A percentile compares a stretch with the other conserved stretches of the same genome.
phyloP scores from a whole-genome alignment of 2,113 vertebrate genomes.

The Bufo gargarizans region DNA sequence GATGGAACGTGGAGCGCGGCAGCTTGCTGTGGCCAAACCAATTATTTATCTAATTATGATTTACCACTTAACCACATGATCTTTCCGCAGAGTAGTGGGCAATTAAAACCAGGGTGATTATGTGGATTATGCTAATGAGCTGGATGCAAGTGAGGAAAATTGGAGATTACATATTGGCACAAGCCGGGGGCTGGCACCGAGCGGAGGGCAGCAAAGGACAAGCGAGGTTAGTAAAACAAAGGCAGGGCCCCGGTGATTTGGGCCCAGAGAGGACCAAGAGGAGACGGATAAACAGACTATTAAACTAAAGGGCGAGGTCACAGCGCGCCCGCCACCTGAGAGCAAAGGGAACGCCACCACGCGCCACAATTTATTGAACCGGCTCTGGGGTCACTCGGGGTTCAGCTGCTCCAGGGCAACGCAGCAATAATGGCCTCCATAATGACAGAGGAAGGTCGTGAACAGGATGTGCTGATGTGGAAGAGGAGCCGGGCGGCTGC shows the following conservation, averaged over 20 bases:
- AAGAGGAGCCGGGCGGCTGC: not conserved
- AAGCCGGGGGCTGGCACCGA: constrained; percentile 69
- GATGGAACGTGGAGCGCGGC: constrained; percentile 91
- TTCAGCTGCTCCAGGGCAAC: constrained; percentile 5
- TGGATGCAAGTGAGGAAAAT: constrained; percentile 81
- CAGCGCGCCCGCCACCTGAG: not conserved
- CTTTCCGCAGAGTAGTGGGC: constrained; percentile 86
- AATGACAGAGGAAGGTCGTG: constrained; percentile 38
- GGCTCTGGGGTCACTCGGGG: not conserved
- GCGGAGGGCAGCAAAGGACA: constrained; percentile 59
- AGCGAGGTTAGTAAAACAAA: constrained; percentile 21
- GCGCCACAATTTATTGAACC: constrained; percentile 22
- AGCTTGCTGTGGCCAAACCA: constrained; percentile 95
- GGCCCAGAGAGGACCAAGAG: not conserved
- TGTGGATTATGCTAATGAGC: constrained; percentile 87
- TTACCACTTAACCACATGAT: constrained; percentile 96
- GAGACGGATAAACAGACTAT: not conserved
- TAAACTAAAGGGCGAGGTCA: not conserved
- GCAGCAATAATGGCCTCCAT: constrained; percentile 13
- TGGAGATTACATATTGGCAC: constrained; percentile 79
- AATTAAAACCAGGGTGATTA: constrained; percentile 91
- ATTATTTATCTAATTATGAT: constrained; percentile 99
- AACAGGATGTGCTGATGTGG: not conserved
- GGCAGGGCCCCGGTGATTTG: not conserved
- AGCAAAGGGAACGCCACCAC: not conserved